Percentiles rank a stretch among this genome's conserved stretches.
phyloP scores from a whole-genome alignment of 2,888 invertebrate genomes.

The Cremastobaeus sp. region DNA sequence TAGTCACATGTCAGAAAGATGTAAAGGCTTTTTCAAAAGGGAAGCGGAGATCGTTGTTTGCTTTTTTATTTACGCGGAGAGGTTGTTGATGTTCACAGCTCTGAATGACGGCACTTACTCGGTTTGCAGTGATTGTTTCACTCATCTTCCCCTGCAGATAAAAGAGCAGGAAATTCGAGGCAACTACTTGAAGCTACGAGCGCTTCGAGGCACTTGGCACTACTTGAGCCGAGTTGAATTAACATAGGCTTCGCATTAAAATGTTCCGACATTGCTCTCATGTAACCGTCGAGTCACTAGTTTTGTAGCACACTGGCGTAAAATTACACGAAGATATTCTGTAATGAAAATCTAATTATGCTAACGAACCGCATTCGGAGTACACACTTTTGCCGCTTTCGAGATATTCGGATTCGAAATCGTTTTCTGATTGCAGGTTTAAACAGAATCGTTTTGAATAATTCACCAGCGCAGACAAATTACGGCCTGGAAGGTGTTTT shows the following conservation, averaged over 20 bases:
- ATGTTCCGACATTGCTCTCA: slow-evolving; percentile 21
- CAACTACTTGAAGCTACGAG: slow-evolving; percentile 15
- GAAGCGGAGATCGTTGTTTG: too few relatives aligned
- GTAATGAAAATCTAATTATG: slow-evolving; percentile 35
- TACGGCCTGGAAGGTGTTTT: not conserved
- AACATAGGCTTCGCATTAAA: slow-evolving; percentile 36
- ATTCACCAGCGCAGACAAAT: not conserved
- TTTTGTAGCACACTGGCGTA: slow-evolving; percentile 6
- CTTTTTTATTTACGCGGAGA: not conserved
- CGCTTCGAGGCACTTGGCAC: slow-evolving; percentile 29
- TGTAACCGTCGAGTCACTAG: slow-evolving; percentile 20
- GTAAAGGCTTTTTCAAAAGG: too few relatives aligned
- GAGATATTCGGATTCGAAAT: slow-evolving; percentile 7
- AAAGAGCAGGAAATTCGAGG: slow-evolving; percentile 22
- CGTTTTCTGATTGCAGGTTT: slow-evolving; percentile 6
- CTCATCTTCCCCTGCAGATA: not conserved
- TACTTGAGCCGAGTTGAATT: slow-evolving; percentile 28
- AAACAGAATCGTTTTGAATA: not conserved
- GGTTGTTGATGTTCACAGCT: not conserved
- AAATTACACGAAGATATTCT: slow-evolving; percentile 39
- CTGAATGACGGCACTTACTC: not conserved
- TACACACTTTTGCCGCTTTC: not conserved
- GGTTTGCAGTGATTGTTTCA: slow-evolving; percentile 5
- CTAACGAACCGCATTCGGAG: slow-evolving; percentile 8
- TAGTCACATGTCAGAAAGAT: too few relatives aligned